Conservation (phyloP, 2,113 vertebrate species). For the Podilymbus podiceps region DNA sequence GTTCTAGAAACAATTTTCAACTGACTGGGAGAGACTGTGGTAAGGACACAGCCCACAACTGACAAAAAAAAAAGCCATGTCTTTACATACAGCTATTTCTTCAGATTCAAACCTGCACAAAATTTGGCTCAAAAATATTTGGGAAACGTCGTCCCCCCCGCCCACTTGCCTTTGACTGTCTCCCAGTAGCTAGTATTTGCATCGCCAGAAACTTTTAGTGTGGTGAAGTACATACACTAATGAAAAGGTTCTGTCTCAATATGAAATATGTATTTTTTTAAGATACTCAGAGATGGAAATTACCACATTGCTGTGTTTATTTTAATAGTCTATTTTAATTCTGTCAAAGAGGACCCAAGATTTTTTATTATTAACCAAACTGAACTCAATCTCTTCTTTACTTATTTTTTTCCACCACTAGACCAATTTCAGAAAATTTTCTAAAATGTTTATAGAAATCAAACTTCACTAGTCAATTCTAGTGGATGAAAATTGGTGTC, state of each 20-base stretch:
- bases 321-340: not conserved
- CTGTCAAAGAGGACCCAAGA: not conserved
- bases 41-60: not conserved
- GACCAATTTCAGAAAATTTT: not conserved
- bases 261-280: not conserved
- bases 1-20: not conserved
- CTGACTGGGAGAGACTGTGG: not conserved
- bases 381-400: not conserved
- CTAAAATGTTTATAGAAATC: not conserved
- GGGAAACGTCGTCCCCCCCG: rapidly evolving
- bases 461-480: not conserved
- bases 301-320: not conserved
- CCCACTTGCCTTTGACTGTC: not conserved
- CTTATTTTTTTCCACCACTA: not conserved
- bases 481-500: not conserved
- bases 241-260: not conserved
- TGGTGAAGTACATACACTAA: not conserved
- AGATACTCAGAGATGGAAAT: not conserved
- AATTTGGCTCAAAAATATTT: not conserved
- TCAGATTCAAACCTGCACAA: not conserved
- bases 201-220: not conserved
- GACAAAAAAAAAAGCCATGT: not conserved
- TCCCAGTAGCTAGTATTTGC: not conserved
- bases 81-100: not conserved
- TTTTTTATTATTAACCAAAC: not conserved